Percentiles rank a stretch among this genome's conserved stretches.
These are phyloP conservation scores for Poeciliopsis turrubarensis DNA, from an alignment of 2,113 vertebrate species.

Conservation along the genomic window DNA sequence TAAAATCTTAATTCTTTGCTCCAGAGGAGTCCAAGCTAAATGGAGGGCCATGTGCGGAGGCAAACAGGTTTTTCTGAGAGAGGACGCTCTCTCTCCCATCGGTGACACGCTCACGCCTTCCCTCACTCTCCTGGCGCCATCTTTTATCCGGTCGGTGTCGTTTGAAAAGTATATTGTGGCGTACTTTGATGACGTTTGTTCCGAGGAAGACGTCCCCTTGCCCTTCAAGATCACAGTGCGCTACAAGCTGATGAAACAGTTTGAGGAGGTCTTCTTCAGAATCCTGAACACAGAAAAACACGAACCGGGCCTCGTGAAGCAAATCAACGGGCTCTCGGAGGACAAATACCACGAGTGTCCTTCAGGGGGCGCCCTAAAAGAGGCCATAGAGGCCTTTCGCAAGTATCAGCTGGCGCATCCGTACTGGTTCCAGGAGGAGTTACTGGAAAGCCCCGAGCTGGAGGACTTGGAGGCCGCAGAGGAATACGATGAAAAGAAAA, in stretches of 20 bases:
- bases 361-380: constrained; percentile 81
- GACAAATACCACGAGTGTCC: constrained; percentile 78
- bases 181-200: constrained; percentile 87
- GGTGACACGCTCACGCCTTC: constrained; percentile 91
- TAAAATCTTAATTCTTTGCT: constrained; percentile 93
- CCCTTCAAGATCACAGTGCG: constrained; percentile 85
- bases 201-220: constrained; percentile 84
- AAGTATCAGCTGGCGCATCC: constrained; percentile 82
- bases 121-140: constrained; percentile 86
- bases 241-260: constrained; percentile 89
- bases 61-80: constrained; percentile 77
- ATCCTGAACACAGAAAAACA: constrained; percentile 90
- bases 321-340: constrained; percentile 80
- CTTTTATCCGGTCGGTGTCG: constrained; percentile 84
- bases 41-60: constrained; percentile 90
- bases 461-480: constrained; percentile 38
- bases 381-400: constrained; percentile 84
- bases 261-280: constrained; percentile 93
- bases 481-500: neutral
- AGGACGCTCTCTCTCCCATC: constrained; percentile 77
- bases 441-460: constrained; percentile 58
- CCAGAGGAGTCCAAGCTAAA: constrained; percentile 88
- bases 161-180: constrained; percentile 90
- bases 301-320: constrained; percentile 84
- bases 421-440: constrained; percentile 88